A percentile compares a stretch with the other conserved stretches of the same genome.
Conservation (phyloP, 2,888 invertebrate species). For the Branchinecta sandiegonensis region DNA sequence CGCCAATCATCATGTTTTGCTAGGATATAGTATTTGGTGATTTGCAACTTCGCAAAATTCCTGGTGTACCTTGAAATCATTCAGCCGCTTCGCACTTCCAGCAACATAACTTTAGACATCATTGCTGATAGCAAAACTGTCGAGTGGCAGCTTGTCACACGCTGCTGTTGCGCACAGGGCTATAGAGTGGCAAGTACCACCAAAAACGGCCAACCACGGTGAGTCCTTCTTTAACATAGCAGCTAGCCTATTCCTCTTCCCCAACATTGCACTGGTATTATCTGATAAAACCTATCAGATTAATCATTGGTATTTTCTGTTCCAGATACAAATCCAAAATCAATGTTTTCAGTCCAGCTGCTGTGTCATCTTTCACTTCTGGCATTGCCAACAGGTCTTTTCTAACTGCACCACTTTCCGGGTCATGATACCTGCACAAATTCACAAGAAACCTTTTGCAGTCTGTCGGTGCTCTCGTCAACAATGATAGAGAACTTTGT, state of each 20-base stretch:
- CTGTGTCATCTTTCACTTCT: too few species aligned
- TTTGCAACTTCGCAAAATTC: neutral
- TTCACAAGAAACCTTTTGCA: too few species aligned
- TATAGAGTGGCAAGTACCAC: neutral
- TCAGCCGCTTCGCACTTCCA: neutral
- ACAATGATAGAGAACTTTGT: too few species aligned
- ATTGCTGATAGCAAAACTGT: neutral
- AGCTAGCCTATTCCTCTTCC: neutral
- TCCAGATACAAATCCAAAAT: neutral
- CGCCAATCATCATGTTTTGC: neutral
- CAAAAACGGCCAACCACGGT: neutral
- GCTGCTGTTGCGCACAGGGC: neutral
- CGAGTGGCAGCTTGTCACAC: neutral
- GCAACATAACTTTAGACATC: neutral
- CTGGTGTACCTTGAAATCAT: neutral
- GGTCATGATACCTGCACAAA: too few species aligned
- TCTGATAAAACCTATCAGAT: conserved; percentile 3
- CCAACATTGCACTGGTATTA: neutral
- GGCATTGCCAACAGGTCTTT: too few species aligned
- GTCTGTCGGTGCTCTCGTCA: too few species aligned
- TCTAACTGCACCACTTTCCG: too few species aligned
- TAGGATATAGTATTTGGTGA: neutral
- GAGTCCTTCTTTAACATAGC: neutral
- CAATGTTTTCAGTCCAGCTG: too few species aligned
- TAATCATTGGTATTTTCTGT: neutral